phyloP scores from a whole-genome alignment of 2,113 vertebrate species.

The Sphyrna mokarran region DNA sequence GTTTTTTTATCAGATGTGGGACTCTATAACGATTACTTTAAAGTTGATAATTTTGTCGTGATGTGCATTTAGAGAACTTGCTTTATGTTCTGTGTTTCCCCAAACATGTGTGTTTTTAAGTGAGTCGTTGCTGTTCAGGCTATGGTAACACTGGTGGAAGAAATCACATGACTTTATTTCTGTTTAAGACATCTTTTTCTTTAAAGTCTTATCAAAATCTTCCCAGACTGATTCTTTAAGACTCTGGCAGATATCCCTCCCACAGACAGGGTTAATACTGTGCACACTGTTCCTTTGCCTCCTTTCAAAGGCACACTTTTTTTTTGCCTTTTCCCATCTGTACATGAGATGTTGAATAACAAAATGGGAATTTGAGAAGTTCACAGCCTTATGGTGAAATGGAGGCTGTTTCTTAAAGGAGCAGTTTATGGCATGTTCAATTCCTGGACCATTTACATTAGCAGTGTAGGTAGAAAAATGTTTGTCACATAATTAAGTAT shows the following conservation, averaged over 20 bases:
- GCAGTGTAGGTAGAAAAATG: not conserved
- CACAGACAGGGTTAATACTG: not conserved
- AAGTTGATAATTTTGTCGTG: not conserved
- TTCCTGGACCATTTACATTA: not conserved
- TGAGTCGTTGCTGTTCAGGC: not conserved
- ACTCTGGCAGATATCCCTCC: not conserved
- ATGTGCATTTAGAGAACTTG: not conserved
- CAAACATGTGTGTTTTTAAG: not conserved
- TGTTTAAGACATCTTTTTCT: not conserved
- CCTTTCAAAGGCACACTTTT: not conserved
- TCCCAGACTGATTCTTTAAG: not conserved
- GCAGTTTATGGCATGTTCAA: not conserved
- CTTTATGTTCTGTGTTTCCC: not conserved
- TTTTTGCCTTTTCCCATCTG: not conserved
- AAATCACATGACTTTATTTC: not conserved
- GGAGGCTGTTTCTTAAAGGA: not conserved
- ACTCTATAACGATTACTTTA: not conserved
- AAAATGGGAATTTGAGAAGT: not conserved
- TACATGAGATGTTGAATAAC: not conserved
- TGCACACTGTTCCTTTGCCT: not conserved
- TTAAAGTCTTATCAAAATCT: not conserved
- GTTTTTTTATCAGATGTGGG: not conserved
- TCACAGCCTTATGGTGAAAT: not conserved
- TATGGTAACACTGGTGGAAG: too few species aligned
- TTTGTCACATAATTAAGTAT: not conserved